These are phyloP conservation scores for Catharus ustulatus DNA, from an alignment of 2,797 vertebrate genomes.

Conservation along the genomic window DNA sequence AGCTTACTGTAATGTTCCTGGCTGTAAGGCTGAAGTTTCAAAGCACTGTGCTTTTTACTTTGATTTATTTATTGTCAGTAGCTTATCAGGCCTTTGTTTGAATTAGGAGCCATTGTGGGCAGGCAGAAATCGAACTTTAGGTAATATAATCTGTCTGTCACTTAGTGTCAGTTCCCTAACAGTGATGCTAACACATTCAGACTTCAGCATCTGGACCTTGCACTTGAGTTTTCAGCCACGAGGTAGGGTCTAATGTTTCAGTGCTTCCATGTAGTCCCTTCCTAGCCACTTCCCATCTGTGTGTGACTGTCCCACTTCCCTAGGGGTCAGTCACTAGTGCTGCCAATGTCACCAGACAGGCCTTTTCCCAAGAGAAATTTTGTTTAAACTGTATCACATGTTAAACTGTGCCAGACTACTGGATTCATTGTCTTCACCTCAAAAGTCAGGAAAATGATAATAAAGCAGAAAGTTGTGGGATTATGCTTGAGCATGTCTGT, in stretches of 20 bases:
- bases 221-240: conserved; percentile 39
- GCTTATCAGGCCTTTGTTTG: conserved; percentile 44
- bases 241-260: conserved; percentile 54
- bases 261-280: conserved; percentile 63
- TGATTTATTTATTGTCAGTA: conserved; percentile 55
- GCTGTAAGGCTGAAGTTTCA: conserved; percentile 19
- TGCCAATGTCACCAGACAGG: conserved; percentile 48
- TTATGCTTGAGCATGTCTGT: neutral
- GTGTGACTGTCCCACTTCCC: conserved; percentile 63
- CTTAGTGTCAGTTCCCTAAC: conserved; percentile 25
- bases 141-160: conserved; percentile 63
- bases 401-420: neutral
- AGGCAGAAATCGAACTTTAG: conserved; percentile 46
- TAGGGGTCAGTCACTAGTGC: conserved; percentile 37
- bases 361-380: conserved; percentile 48
- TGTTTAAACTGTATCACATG: conserved; percentile 1
- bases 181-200: conserved; percentile 57
- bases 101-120: conserved; percentile 16
- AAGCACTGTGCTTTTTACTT: conserved; percentile 25
- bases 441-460: neutral
- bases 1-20: neutral
- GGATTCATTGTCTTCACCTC: neutral
- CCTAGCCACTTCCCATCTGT: conserved; percentile 84
- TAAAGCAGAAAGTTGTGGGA: neutral
- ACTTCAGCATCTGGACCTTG: conserved; percentile 65